phyloP scores from a whole-genome alignment of 2,888 invertebrate species.

The Plagiodera versicolora region DNA sequence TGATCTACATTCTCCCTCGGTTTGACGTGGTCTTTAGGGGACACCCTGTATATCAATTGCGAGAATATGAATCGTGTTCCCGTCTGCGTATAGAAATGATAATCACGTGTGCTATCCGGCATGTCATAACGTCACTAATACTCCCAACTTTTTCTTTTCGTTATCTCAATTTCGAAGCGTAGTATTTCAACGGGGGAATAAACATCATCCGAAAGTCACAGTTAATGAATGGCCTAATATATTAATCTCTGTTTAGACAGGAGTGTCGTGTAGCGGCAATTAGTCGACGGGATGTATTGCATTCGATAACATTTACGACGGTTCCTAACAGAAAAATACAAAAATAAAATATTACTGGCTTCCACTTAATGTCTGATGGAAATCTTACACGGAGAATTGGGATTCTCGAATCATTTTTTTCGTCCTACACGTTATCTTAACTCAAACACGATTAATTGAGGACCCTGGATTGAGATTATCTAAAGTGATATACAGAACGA shows the following conservation, averaged over 20 bases:
- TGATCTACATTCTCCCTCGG: no score
- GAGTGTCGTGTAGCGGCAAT: slow-evolving; percentile 52
- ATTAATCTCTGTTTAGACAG: slow-evolving; percentile 53
- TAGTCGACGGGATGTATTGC: slow-evolving; percentile 51
- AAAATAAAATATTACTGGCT: slow-evolving; percentile 12
- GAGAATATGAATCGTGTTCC: no score
- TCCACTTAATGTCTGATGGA: background rate
- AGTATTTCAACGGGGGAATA: slow-evolving; percentile 25
- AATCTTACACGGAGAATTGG: no score
- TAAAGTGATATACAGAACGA: no score
- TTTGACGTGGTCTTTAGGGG: no score
- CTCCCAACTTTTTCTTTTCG: background rate
- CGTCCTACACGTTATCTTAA: no score
- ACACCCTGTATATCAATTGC: no score
- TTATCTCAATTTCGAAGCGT: slow-evolving; percentile 24
- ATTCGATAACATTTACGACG: slow-evolving; percentile 32
- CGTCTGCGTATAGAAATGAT: background rate
- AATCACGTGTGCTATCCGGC: background rate
- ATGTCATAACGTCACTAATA: background rate
- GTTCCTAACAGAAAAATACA: slow-evolving; percentile 14
- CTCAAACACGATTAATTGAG: no score
- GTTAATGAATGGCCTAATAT: slow-evolving; percentile 45
- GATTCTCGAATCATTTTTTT: no score
- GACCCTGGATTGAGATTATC: no score
- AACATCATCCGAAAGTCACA: slow-evolving; percentile 25